phyloP scores from a whole-genome alignment of 2,113 vertebrate species.

The Gnathonemus echidnorhynchus region DNA sequence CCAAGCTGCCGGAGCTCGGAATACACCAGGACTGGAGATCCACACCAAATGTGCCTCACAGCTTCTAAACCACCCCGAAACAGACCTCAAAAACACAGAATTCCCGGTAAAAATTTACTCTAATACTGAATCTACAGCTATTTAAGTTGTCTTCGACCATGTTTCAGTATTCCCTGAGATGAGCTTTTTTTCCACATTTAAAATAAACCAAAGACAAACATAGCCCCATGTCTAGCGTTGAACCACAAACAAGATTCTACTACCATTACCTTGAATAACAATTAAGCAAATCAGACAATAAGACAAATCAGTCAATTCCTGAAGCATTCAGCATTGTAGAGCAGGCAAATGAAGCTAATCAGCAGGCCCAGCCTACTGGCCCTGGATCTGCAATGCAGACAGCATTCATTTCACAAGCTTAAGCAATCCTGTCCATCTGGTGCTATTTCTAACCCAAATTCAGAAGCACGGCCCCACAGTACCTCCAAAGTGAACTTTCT shows the following conservation, averaged over 20 bases:
- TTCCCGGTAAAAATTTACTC: neutral
- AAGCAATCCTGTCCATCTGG: neutral
- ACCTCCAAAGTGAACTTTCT: conserved; percentile 55
- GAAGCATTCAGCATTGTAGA: neutral
- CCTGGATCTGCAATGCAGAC: neutral
- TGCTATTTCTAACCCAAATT: neutral
- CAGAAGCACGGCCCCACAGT: conserved; percentile 23
- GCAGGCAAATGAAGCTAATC: neutral
- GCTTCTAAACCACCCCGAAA: neutral
- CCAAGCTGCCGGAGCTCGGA: neutral
- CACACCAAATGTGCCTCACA: neutral
- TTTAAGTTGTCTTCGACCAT: neutral
- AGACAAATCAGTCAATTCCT: neutral
- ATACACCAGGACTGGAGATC: neutral
- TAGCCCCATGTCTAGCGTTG: neutral
- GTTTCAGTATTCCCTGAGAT: neutral
- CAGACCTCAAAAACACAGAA: neutral
- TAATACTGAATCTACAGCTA: neutral
- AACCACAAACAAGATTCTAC: neutral
- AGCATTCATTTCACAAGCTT: neutral
- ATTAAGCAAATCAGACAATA: neutral
- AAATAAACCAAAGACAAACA: neutral
- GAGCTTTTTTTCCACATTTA: neutral
- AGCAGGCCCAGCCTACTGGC: conserved; percentile 8
- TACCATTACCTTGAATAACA: neutral